Evolutionary conservation across 2,113 vertebrate species (phyloP).

Genomic region (Siniperca chuatsi): DNA sequence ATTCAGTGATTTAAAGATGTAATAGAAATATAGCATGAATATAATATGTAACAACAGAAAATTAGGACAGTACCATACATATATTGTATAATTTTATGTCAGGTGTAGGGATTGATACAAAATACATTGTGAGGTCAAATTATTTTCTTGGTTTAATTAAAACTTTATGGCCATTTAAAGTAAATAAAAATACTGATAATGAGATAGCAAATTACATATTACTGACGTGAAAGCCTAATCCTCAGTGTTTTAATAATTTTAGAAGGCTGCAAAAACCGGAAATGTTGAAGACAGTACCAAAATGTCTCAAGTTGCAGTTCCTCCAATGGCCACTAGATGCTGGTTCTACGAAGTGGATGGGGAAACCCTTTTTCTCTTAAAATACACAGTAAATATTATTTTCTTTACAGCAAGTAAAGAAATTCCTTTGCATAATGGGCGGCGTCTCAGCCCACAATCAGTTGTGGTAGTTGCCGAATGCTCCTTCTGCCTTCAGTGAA

Average conservation of each 20-base stretch:
- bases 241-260: background rate
- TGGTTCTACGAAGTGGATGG: background rate
- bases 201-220: background rate
- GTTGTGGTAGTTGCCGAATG: background rate
- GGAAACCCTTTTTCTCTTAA: background rate
- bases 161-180: background rate
- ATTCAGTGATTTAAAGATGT: conserved; percentile 1
- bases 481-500: background rate
- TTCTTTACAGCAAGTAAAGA: background rate
- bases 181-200: background rate
- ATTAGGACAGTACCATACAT: background rate
- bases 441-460: background rate
- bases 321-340: background rate
- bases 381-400: background rate
- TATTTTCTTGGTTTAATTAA: background rate
- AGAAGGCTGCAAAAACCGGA: background rate
- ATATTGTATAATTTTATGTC: background rate
- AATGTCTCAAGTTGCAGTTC: background rate
- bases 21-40: background rate
- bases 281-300: background rate
- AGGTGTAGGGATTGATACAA: background rate
- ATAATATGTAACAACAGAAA: background rate
- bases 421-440: background rate
- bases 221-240: background rate
- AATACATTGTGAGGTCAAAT: background rate